Evolutionary conservation across 2,113 vertebrate genomes (phyloP).

Genomic region (Anser brachyrhynchus): DNA sequence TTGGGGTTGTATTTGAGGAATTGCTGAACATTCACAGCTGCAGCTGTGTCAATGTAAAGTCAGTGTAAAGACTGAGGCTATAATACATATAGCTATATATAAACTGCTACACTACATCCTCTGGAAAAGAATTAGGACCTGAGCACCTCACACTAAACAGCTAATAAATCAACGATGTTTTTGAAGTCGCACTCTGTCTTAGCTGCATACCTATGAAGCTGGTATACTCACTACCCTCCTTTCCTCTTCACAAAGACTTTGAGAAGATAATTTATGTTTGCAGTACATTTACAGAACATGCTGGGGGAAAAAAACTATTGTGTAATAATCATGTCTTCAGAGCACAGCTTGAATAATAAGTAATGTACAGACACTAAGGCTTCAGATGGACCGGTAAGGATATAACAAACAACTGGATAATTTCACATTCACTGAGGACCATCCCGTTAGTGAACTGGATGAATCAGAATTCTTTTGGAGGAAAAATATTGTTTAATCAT

Average conservation of each 20-base stretch:
- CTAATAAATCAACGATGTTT: neutral
- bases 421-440: neutral
- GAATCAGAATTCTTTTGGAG: neutral
- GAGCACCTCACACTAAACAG: conserved; percentile 32
- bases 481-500: neutral
- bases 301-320: neutral
- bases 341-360: neutral
- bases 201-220: neutral
- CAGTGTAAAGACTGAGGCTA: conserved; percentile 39
- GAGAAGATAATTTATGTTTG: neutral
- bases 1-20: conserved; percentile 54
- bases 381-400: neutral
- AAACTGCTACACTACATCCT: conserved; percentile 33
- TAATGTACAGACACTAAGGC: neutral
- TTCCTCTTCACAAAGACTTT: neutral
- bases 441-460: neutral
- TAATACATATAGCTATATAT: conserved; percentile 51
- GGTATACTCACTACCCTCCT: neutral
- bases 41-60: conserved; percentile 59
- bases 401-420: neutral
- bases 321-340: neutral
- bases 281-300: neutral
- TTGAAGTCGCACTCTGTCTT: neutral
- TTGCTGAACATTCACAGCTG: conserved; percentile 60
- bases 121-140: conserved; percentile 11